Percentiles rank a stretch among this genome's conserved stretches.
Conservation (phyloP, 2,113 vertebrate genomes). For the Acinonyx jubatus region DNA sequence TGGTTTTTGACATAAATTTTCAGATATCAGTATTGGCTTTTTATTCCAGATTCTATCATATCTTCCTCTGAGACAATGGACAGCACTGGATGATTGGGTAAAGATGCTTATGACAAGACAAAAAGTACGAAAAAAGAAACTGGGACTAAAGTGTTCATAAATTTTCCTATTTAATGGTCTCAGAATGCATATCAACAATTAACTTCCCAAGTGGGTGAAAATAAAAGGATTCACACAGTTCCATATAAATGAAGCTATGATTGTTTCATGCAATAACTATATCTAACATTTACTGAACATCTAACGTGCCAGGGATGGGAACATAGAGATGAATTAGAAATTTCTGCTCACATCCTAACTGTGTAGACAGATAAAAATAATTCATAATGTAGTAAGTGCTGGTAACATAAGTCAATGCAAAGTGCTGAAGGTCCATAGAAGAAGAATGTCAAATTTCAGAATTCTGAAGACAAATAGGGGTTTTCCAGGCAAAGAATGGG, state of each 20-base stretch:
- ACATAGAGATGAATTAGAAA: background rate
- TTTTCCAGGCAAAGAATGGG: background rate
- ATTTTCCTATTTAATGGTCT: background rate
- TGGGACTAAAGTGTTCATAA: background rate
- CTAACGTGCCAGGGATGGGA: background rate
- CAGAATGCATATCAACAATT: background rate
- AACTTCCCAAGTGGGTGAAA: background rate
- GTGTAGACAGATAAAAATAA: background rate
- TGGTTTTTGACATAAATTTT: background rate
- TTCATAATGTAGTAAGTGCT: background rate
- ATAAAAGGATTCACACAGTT: background rate
- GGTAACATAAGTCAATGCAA: background rate
- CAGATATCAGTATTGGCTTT: background rate
- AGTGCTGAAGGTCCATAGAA: background rate
- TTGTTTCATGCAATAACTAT: background rate
- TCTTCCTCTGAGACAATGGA: background rate
- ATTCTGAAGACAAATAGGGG: background rate
- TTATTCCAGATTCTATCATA: background rate
- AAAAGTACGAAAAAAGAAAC: background rate
- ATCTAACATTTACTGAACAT: background rate
- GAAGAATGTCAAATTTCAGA: background rate
- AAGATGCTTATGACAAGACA: background rate
- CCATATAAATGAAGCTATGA: background rate
- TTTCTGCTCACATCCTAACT: background rate
- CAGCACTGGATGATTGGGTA: background rate